Percentiles rank a stretch among this genome's conserved stretches.
Conservation (phyloP, 1,140 invertebrate genomes). For the Colletes gigas region DNA sequence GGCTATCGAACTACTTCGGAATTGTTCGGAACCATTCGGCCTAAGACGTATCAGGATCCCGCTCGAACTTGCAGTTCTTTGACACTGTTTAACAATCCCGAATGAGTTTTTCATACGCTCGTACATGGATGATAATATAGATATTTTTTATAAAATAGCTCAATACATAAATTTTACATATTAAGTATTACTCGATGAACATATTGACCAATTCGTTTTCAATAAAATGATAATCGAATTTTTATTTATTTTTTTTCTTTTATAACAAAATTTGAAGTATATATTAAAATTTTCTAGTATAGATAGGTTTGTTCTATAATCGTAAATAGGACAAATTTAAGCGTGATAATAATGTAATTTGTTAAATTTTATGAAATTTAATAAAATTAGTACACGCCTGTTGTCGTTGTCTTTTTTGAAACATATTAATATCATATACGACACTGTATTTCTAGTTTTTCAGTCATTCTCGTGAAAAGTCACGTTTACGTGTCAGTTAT, state of each 20-base stretch:
- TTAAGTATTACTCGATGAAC: too few species aligned
- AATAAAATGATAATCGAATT: too few species aligned
- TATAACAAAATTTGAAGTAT: neutral
- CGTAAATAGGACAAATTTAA: neutral
- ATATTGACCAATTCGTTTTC: too few species aligned
- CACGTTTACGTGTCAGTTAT: constrained; percentile 47
- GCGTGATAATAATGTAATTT: neutral
- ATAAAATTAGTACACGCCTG: neutral
- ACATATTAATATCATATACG: neutral
- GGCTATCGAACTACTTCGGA: too few species aligned
- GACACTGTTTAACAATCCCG: too few species aligned
- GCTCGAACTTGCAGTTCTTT: too few species aligned
- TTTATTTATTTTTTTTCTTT: too few species aligned
- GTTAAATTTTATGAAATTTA: neutral
- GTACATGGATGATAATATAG: too few species aligned
- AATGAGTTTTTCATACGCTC: too few species aligned
- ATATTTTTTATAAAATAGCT: neutral
- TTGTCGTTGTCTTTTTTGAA: neutral
- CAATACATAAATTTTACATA: neutral
- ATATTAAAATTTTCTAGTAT: neutral
- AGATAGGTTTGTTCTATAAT: neutral
- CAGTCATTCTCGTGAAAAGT: constrained; percentile 25
- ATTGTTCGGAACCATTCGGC: too few species aligned
- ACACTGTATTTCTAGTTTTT: constrained; percentile 6
- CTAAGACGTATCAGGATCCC: too few species aligned